Conservation (phyloP, 2,113 vertebrate genomes). For the Indicator indicator region DNA sequence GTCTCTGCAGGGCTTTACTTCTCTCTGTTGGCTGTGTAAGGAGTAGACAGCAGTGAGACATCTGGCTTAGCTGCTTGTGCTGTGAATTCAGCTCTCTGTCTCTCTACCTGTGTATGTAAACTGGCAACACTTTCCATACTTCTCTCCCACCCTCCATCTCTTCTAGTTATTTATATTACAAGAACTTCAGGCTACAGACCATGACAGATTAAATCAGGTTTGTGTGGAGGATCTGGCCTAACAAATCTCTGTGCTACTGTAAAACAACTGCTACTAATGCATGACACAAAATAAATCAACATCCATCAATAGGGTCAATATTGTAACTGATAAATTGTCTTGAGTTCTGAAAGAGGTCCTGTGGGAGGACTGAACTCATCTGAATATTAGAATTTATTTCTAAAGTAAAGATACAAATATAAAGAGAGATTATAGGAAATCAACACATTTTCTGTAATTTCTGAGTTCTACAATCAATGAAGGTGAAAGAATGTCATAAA, state of each 20-base stretch:
- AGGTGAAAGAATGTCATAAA: background rate
- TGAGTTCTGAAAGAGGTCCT: background rate
- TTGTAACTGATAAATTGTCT: background rate
- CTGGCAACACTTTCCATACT: background rate
- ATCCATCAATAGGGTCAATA: background rate
- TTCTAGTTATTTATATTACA: background rate
- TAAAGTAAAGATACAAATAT: background rate
- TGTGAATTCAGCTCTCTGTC: background rate
- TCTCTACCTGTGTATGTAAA: background rate
- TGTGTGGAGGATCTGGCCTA: fast-evolving
- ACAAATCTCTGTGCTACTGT: background rate
- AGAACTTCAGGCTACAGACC: background rate
- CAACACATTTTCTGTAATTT: background rate
- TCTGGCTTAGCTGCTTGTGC: background rate
- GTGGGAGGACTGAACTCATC: background rate
- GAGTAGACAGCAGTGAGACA: background rate
- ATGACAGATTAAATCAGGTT: background rate
- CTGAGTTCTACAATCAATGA: background rate
- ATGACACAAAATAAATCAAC: background rate
- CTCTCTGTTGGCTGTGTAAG: background rate
- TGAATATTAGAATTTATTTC: background rate
- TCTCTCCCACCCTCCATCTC: background rate
- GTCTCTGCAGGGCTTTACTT: background rate
- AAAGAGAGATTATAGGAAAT: background rate
- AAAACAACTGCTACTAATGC: background rate